Conservation (phyloP, 1,140 invertebrate genomes). For the Rhagoletis zephyria region DNA sequence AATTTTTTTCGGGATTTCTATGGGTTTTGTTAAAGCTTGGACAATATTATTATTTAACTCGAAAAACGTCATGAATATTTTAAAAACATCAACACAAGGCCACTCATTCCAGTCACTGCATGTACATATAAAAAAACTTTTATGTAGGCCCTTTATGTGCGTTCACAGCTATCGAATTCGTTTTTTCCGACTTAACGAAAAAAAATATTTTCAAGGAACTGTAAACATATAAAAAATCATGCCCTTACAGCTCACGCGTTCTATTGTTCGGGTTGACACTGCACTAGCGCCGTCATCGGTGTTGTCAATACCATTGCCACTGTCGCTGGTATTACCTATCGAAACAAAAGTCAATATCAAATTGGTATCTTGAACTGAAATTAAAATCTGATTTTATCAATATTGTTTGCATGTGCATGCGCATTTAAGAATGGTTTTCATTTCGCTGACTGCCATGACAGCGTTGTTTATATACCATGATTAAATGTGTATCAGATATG, state of each 20-base stretch:
- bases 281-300: not conserved
- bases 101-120: no score
- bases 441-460: no score
- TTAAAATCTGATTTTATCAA: slow-evolving; percentile 37
- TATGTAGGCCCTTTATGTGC: not conserved
- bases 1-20: no score
- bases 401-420: slow-evolving; percentile 14
- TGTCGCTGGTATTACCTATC: not conserved
- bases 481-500: not conserved
- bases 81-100: no score
- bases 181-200: no score
- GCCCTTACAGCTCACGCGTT: not conserved
- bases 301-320: not conserved
- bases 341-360: slow-evolving; percentile 22
- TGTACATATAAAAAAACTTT: no score
- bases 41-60: no score
- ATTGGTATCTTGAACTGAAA: slow-evolving; percentile 29
- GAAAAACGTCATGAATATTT: no score
- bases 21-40: no score
- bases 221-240: not conserved
- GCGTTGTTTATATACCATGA: not conserved
- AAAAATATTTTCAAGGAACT: not conserved
- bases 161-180: slow-evolving; percentile 1
- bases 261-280: not conserved
- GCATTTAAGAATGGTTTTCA: not conserved